Conservation (phyloP, 1,140 invertebrate species). For the Drosophila tropicalis region DNA sequence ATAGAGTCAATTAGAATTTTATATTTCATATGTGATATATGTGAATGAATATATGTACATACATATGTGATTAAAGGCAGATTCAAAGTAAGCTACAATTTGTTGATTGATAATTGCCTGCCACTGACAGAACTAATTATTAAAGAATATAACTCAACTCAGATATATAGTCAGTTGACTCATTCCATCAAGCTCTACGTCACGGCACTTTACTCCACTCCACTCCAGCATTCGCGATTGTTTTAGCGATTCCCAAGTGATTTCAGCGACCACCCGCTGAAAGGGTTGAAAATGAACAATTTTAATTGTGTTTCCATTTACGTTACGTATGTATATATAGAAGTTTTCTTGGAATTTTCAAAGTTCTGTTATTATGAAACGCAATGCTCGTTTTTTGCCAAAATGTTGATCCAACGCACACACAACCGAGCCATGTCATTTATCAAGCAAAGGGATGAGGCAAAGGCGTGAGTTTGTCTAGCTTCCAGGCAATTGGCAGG, state of each 20-base stretch:
- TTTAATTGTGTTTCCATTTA: conserved; percentile 73
- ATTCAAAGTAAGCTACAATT: conserved; percentile 10
- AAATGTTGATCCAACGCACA: conserved; percentile 62
- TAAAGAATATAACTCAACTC: conserved; percentile 33
- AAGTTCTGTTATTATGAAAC: conserved; percentile 80
- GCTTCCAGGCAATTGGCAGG: conserved; percentile 58
- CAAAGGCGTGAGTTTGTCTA: conserved; percentile 56
- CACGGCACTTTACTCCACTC: conserved; percentile 20
- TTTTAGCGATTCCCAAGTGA: conserved; percentile 44
- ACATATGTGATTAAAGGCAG: conserved; percentile 36
- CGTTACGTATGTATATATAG: not conserved
- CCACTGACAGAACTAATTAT: conserved; percentile 77
- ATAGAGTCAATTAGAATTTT: conserved; percentile 12
- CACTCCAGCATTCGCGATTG: conserved; percentile 34
- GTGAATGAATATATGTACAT: too few relatives aligned
- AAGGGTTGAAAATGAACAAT: conserved; percentile 67
- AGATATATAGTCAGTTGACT: conserved; percentile 8
- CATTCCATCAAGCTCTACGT: not conserved
- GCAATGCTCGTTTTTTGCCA: conserved; percentile 46
- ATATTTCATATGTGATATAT: conserved; percentile 21
- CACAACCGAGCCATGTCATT: conserved; percentile 73
- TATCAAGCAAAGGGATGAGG: conserved; percentile 54
- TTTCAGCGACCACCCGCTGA: conserved; percentile 2
- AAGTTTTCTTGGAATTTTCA: conserved; percentile 70
- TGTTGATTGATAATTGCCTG: conserved; percentile 51